A percentile compares a stretch with the other conserved stretches of the same genome.
Evolutionary conservation across 2,888 invertebrate species (phyloP).

Genomic region (Eulithis prunata): DNA sequence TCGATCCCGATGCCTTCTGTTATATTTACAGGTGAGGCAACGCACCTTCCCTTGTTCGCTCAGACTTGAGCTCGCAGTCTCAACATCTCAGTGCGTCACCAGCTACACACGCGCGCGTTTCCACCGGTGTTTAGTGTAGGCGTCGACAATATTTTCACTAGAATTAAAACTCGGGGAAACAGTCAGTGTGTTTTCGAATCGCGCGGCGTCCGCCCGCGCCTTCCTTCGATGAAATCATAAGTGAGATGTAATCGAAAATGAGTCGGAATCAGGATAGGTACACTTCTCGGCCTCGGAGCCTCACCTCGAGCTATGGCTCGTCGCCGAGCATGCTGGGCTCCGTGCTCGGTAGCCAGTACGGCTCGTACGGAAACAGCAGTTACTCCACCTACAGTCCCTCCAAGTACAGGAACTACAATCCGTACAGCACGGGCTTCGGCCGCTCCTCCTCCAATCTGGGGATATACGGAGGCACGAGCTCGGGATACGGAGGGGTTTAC

Average conservation of each 20-base stretch:
- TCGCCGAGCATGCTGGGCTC: conserved; percentile 76
- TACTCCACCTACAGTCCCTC: conserved; percentile 71
- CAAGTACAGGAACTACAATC: conserved; percentile 75
- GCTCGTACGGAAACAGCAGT: conserved; percentile 61
- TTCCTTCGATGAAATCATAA: conserved; percentile 43
- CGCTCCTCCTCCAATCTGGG: conserved; percentile 69
- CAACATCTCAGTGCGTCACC: conserved; percentile 62
- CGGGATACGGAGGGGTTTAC: conserved; percentile 88
- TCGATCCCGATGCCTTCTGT: conserved; percentile 45
- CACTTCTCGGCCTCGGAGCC: conserved; percentile 71
- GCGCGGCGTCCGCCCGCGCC: conserved; percentile 65
- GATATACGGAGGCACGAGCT: conserved; percentile 86
- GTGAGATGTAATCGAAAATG: conserved; percentile 71
- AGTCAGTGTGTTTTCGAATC: conserved; percentile 73
- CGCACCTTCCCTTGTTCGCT: conserved; percentile 67
- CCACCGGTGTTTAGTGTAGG: conserved; percentile 62
- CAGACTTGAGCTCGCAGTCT: conserved; percentile 61
- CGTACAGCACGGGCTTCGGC: conserved; percentile 73
- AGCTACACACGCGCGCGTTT: conserved; percentile 60
- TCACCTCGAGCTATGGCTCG: conserved; percentile 73
- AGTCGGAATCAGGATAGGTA: conserved; percentile 79
- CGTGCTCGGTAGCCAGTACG: conserved; percentile 70
- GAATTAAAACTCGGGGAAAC: conserved; percentile 67
- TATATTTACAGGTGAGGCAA: conserved; percentile 75
- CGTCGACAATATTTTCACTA: conserved; percentile 72